These are phyloP conservation scores for Tolypeutes matacus DNA, from an alignment of 2,797 vertebrate genomes.

Conservation along the genomic window DNA sequence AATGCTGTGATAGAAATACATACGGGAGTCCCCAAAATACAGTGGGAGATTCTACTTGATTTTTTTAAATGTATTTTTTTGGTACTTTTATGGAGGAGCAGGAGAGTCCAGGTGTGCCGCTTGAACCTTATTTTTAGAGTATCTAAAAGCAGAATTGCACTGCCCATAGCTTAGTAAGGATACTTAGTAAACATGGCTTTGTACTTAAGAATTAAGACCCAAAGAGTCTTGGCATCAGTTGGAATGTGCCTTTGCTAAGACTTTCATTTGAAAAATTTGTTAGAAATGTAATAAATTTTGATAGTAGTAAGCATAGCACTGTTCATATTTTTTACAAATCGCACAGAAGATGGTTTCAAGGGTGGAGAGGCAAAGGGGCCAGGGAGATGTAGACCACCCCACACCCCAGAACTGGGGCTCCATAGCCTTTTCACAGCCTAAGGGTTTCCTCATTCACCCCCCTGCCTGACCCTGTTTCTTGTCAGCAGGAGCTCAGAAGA, in stretches of 20 bases:
- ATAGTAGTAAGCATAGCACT: not conserved
- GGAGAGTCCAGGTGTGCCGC: not conserved
- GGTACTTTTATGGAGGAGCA: not conserved
- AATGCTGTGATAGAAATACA: not conserved
- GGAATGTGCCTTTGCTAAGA: not conserved
- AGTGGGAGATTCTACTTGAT: not conserved
- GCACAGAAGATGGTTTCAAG: not conserved
- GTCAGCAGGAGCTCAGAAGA: not conserved
- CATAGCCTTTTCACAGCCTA: too few relatives aligned
- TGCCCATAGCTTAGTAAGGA: not conserved
- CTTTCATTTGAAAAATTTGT: not conserved
- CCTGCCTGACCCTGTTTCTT: not conserved
- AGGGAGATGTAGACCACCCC: not conserved
- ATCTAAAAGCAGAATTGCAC: not conserved
- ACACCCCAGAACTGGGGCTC: too few relatives aligned
- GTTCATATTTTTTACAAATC: not conserved
- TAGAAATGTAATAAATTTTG: not conserved
- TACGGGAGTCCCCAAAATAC: not conserved
- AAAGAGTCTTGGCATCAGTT: not conserved
- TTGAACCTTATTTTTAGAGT: not conserved
- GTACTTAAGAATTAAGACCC: not conserved
- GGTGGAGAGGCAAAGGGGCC: not conserved
- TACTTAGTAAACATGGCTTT: not conserved
- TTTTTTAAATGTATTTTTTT: not conserved
- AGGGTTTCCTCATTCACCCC: not conserved